Evolutionary conservation across 2,888 invertebrate genomes (phyloP), one percentile per base, ranked within the genome.

Genomic region (Ferrisia virgata): DNA sequence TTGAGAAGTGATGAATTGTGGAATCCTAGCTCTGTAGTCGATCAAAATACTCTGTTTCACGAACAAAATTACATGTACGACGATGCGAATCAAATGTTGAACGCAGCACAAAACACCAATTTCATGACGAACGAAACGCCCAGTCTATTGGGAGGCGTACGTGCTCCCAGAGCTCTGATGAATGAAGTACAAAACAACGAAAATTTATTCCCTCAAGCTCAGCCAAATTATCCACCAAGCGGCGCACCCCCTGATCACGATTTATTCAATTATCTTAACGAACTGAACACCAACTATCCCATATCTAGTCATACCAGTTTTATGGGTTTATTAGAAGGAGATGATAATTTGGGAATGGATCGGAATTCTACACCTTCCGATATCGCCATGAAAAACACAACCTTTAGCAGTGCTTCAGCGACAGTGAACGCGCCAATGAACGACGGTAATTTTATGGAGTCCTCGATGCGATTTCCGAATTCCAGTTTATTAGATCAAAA

Each of bases 241-340:
- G 43, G 31, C 25, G 31, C 25, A n/a, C n/a, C n/a, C 36, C 13
- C 36, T 22, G 39, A 28, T n/a, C 36, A 82, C 36, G 33, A 33
- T 39, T 83, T 83, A 8, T 39, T 82, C 31, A 79, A 80, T 36
- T 80, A 79, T 69, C 18, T 79, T 5, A 28, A 79, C 64, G 84
- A 84, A 33, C 11, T 84, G 36, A 47, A 43, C 22, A 22, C 40
- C 25, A 22, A 31, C 22, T 80, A 25, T 31, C 84, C 47, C 18
- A 84, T 79, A 28, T 39, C 84, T 15, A 64, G 64, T 22, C 84
- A 84, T 58, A 80, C 84, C 13, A 84, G 80, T 40, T 84, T 84
- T 40, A 84, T 84, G 84, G 84, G 84, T 15, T 64, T 84, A 18
- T 64, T 84, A 28, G 79, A 79, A 40, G 84, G 84, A 36, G 84